Evolutionary conservation across 2,888 invertebrate genomes (phyloP).

Genomic region (Chalcis sispes): DNA sequence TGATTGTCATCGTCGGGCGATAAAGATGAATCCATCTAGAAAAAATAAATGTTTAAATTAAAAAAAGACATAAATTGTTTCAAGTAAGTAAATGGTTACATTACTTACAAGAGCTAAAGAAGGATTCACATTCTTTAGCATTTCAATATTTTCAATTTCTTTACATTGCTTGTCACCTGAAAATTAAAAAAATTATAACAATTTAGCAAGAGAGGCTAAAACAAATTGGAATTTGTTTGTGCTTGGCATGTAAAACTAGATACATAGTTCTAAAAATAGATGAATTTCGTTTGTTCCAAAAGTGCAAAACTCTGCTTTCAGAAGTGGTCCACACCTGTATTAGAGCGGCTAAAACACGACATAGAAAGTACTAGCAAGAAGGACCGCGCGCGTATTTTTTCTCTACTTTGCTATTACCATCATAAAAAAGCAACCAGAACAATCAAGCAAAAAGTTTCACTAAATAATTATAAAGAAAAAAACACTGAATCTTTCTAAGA

Average conservation of each 20-base stretch:
- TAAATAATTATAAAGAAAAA: no score
- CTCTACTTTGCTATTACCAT: no score
- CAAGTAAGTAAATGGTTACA: background rate
- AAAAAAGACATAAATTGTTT: background rate
- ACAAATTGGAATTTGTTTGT: conserved; percentile 30
- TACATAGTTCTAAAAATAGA: conserved; percentile 52
- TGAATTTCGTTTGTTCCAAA: conserved; percentile 11
- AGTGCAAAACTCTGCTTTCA: conserved; percentile 28
- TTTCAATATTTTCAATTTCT: background rate
- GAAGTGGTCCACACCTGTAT: conserved; percentile 32
- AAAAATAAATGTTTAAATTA: background rate
- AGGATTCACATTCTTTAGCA: conserved; percentile 4
- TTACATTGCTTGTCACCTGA: conserved; percentile 27
- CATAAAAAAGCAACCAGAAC: no score
- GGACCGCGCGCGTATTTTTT: background rate
- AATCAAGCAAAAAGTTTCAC: no score
- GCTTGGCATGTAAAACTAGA: conserved; percentile 28
- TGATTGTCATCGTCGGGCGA: conserved; percentile 4
- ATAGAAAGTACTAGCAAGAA: conserved; percentile 28
- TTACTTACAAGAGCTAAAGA: conserved; percentile 30
- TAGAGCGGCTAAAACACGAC: background rate
- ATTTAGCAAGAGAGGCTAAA: background rate
- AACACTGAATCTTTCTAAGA: no score
- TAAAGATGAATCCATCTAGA: conserved; percentile 38
- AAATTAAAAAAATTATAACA: conserved; percentile 5